phyloP scores from a whole-genome alignment of 2,888 invertebrate species.

The Melitaea athalia region DNA sequence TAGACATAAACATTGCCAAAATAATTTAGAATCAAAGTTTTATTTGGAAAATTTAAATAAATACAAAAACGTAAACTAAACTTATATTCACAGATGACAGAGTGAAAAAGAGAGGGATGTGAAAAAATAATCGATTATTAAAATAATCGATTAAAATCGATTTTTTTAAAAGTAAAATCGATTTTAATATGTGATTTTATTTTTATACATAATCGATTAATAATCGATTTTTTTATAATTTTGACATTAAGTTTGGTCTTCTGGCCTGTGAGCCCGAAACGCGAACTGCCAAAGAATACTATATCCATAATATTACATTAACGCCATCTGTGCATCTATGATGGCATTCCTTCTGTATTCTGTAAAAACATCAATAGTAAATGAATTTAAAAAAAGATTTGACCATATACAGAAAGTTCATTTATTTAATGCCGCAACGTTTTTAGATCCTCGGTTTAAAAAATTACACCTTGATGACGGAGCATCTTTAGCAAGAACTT shows the following conservation, averaged over 20 bases:
- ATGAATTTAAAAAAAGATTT: constrained; percentile 43
- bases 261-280: not conserved
- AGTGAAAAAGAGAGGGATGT: too few species aligned
- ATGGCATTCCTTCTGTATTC: not conserved
- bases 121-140: too few species aligned
- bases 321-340: constrained; percentile 1
- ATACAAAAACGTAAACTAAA: not conserved
- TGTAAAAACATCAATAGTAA: constrained; percentile 40
- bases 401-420: constrained; percentile 42
- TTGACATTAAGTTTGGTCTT: not conserved
- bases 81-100: not conserved
- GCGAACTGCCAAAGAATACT: not conserved
- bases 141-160: too few species aligned
- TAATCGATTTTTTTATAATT: too few species aligned
- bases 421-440: constrained; percentile 31
- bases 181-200: too few species aligned
- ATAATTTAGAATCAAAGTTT: constrained; percentile 11
- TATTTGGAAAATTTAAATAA: not conserved
- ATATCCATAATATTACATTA: not conserved
- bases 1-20: constrained; percentile 7
- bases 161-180: too few species aligned
- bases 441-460: constrained; percentile 5
- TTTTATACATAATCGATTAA: too few species aligned
- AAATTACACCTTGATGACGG: not conserved
- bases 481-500: not conserved